Conservation (phyloP, 1,140 invertebrate genomes). For the Drosophila seguyi region DNA sequence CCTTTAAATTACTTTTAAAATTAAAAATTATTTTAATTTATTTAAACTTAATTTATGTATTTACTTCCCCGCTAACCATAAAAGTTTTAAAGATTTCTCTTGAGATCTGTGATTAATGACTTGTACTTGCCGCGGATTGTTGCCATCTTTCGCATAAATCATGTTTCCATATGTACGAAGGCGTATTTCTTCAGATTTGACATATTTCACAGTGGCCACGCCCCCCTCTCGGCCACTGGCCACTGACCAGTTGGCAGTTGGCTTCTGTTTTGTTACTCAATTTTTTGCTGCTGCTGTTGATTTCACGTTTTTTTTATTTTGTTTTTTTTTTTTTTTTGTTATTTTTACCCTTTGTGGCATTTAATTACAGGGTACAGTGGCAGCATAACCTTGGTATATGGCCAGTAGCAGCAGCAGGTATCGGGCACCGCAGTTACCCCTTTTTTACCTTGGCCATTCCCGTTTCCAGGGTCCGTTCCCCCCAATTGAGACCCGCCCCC, state of each 20-base stretch:
- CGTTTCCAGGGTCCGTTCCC: background rate
- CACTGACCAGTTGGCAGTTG: constrained; percentile 34
- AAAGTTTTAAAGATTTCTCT: background rate
- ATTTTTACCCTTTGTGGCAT: constrained; percentile 38
- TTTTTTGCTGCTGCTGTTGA: constrained; percentile 14
- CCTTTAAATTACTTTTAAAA: background rate
- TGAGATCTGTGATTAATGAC: constrained; percentile 22
- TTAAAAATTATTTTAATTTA: background rate
- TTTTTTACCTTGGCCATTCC: constrained; percentile 6
- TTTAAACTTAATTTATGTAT: background rate
- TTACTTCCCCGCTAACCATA: background rate
- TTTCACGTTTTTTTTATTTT: constrained; percentile 21
- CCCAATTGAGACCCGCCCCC: background rate
- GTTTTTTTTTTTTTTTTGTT: constrained; percentile 18
- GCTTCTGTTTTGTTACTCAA: constrained; percentile 56
- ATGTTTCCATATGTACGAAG: constrained; percentile 2
- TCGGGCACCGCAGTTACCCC: constrained; percentile 5
- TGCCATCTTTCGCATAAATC: constrained; percentile 35
- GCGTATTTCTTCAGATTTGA: constrained; percentile 29
- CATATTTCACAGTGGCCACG: constrained; percentile 39
- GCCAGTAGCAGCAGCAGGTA: constrained; percentile 27
- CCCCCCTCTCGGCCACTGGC: constrained; percentile 12
- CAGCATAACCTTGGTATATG: constrained; percentile 57
- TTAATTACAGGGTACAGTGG: constrained; percentile 70
- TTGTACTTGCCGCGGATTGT: constrained; percentile 4